phyloP scores from a whole-genome alignment of 2,888 invertebrate genomes.

The Cephus spinipes region DNA sequence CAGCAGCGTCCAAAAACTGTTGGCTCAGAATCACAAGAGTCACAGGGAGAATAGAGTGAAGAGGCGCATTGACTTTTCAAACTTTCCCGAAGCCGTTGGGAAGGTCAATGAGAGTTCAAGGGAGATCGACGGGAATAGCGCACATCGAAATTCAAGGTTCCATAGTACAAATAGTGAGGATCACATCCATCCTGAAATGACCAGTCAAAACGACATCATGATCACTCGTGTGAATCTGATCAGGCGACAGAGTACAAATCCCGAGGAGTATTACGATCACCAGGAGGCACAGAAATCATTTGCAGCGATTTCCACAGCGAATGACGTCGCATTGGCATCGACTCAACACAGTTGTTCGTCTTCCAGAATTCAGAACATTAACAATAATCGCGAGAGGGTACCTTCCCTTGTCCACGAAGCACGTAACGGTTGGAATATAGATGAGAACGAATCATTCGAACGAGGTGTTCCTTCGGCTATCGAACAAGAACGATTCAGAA shows the following conservation, averaged over 20 bases:
- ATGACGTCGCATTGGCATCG: neutral
- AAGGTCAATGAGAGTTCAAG: neutral
- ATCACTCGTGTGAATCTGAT: neutral
- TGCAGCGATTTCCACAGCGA: neutral
- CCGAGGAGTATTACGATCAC: neutral
- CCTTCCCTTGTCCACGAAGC: neutral
- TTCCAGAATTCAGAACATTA: constrained; percentile 3
- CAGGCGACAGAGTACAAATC: constrained; percentile 10
- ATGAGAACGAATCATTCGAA: constrained; percentile 48
- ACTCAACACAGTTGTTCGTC: neutral
- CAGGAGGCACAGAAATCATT: constrained; percentile 1
- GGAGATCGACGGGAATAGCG: constrained; percentile 31
- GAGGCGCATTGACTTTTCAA: constrained; percentile 48
- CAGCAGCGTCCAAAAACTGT: constrained; percentile 29
- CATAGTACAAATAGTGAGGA: constrained; percentile 53
- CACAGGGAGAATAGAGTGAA: constrained; percentile 37
- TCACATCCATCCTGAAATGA: constrained; percentile 4
- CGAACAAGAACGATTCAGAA: constrained; percentile 80
- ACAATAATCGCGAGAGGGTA: constrained; percentile 3
- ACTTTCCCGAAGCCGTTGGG: constrained; percentile 19
- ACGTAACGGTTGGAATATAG: constrained; percentile 14
- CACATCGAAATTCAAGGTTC: constrained; percentile 43
- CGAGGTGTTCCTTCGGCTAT: constrained; percentile 75
- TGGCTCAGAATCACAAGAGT: constrained; percentile 21
- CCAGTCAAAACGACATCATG: neutral